phyloP scores from a whole-genome alignment of 2,113 vertebrate genomes.

The Oryzias woworae region DNA sequence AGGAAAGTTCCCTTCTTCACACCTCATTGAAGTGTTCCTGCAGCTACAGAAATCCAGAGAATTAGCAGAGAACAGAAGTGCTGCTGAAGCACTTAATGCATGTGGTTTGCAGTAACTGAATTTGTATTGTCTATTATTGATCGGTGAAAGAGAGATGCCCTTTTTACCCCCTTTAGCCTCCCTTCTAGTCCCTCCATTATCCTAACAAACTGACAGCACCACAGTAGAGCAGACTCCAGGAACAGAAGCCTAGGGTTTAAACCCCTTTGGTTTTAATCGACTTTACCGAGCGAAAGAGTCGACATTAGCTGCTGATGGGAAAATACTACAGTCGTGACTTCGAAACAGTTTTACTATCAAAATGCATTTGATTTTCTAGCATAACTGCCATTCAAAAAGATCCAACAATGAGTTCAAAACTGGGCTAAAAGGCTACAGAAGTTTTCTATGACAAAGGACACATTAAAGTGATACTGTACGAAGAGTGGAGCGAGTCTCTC shows the following conservation, averaged over 20 bases:
- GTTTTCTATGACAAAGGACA: conserved; percentile 24
- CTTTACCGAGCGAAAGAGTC: neutral
- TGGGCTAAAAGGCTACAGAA: conserved; percentile 27
- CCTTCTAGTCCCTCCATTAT: conserved; percentile 8
- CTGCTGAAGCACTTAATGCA: conserved; percentile 2
- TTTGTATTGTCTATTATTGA: conserved; percentile 12
- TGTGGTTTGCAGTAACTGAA: conserved; percentile 1
- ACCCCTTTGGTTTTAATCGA: neutral
- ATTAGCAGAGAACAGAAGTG: conserved; percentile 1
- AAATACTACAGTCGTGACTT: neutral
- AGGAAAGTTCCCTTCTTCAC: conserved; percentile 10
- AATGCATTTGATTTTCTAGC: no score
- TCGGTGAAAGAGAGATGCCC: conserved; percentile 23
- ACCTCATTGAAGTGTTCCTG: conserved; percentile 11
- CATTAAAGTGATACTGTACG: conserved; percentile 42
- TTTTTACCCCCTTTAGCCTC: conserved; percentile 3
- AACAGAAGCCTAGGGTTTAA: conserved; percentile 10
- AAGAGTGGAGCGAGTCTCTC: conserved; percentile 40
- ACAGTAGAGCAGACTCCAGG: neutral
- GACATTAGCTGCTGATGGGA: neutral
- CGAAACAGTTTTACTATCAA: no score
- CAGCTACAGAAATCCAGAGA: conserved; percentile 9
- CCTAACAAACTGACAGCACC: neutral
- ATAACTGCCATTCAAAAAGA: neutral
- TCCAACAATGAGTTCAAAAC: conserved; percentile 18